phyloP scores from a whole-genome alignment of 2,113 vertebrate species.

The Chamaetylas fuelleborni region DNA sequence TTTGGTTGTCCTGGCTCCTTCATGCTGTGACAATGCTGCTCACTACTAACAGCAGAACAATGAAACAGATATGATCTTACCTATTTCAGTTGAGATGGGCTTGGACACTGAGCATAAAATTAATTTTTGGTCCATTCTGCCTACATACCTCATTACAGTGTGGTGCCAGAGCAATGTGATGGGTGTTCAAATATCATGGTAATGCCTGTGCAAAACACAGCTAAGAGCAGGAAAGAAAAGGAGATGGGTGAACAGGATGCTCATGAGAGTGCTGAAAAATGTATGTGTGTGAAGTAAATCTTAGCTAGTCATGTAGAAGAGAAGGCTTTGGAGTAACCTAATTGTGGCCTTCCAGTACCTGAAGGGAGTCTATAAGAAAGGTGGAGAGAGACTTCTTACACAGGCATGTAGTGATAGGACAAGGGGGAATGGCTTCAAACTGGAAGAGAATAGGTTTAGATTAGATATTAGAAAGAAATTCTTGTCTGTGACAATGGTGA shows the following conservation, averaged over 20 bases:
- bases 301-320: not conserved
- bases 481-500: not conserved
- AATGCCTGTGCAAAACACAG: not conserved
- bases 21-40: not conserved
- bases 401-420: not conserved
- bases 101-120: not conserved
- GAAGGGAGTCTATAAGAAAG: not conserved
- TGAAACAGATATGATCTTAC: not conserved
- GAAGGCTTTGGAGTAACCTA: not conserved
- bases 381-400: not conserved
- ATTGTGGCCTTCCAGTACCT: not conserved
- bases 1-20: not conserved
- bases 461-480: not conserved
- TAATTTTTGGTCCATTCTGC: not conserved
- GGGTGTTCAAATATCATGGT: not conserved
- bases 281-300: not conserved
- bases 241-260: not conserved
- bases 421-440: not conserved
- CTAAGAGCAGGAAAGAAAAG: not conserved
- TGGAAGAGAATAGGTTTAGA: not conserved
- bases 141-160: not conserved
- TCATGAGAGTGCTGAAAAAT: not conserved
- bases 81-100: not conserved
- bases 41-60: not conserved
- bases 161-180: not conserved